Base-by-base conservation (phyloP, 2,113 vertebrate species). In the Leptobrachium ailaonicum region DNA sequence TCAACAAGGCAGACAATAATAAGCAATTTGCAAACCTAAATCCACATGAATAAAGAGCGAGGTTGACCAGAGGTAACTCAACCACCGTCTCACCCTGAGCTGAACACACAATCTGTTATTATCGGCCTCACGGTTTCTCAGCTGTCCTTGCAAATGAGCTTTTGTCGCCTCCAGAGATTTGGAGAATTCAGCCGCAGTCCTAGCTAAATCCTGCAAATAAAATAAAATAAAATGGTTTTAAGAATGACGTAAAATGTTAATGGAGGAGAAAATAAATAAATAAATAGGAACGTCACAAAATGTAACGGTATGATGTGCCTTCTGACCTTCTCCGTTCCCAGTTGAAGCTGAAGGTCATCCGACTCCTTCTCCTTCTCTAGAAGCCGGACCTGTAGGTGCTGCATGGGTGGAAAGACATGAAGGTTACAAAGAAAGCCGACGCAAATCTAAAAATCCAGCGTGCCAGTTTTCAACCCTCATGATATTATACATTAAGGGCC, bases 251-350 rank as follows among this genome's bases (percentile, higher is more conserved):
- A 1, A 2, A 13, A 12, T 60, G 1, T 14, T 12, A 60, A 60
- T 60, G 9, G 13, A 12, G 3, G 9, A 2, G 3, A 60, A 2
- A 4, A 60, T 60, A 60, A 7, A 14, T 13, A 60, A 60, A 60
- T 60, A 1, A 11, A 32, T 32, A 32, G 20, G 20, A 32, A 32
- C 20, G 20, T 32, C 20, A 32, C 20, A 32, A 32, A 32, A 8
- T 50, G 47, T 50, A 8, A 50, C 47, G 8, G 47, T 50, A 50
- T 50, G 10, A 14, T 40, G 44, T 13, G 40, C 6, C n/a, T 20
- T n/a, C 44, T 90, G 2, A 98, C 97, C 95, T 96, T 98, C 86
- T 97, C 96, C 70, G 87, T 83, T 1, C 95, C 91, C 76, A 97
- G 86, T 58, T 93, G 88, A 76, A 82, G 58, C 5, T 79, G 82